Base-by-base conservation (phyloP, 2,797 vertebrate genomes). In the Phataginus tricuspis region DNA sequence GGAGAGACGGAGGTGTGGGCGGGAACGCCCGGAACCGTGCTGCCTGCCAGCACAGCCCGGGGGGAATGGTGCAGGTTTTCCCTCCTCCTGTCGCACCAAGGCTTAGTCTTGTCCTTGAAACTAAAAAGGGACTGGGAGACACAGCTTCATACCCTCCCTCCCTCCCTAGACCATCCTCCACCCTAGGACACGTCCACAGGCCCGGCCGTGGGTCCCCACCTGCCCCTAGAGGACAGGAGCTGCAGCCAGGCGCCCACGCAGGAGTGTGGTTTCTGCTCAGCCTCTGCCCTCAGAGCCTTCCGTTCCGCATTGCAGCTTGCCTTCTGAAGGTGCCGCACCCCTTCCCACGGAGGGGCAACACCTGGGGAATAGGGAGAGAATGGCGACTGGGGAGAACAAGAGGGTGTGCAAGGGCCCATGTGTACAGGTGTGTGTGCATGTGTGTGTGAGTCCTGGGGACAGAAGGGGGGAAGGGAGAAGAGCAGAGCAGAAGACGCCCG, bases 381-480 rank as follows among this genome's bases (percentile, higher is more conserved):
- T 4, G 18, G 27, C 0, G 0, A 25, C 72, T 4, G 21, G 45
- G 42, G 21, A 45, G 1, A n/a, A 4, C 2, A 37, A n/a, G 51
- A 51, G 39, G 15, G 3, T 79, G 69, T 15, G 49, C 34, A 25
- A 1, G 16, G 1, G 13, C 16, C 1, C 0, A 1, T 39, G 12
- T 11, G 27, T 78, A 23, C 66, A 31, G 5, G 5, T 55, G 25
- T 21, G 27, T 1, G 0, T 2, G 45, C 2, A 12, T 45, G 37
- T 14, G 5, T 68, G 82, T 57, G 21, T 42, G 37, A 7, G 12
- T 21, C 74, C 61, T 25, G 23, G 88, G 66, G 61, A 25, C 29
- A 61, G 42, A n/a, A 34, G 18, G 25, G 25, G 49, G n/a, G 51
- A 21, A 16, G 71, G 34, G n/a, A 19, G 63, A 3, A 37, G 49